Evolutionary conservation across 2,113 vertebrate species (phyloP), one percentile per base, ranked within the genome.

Genomic region (Cepphus grylle): DNA sequence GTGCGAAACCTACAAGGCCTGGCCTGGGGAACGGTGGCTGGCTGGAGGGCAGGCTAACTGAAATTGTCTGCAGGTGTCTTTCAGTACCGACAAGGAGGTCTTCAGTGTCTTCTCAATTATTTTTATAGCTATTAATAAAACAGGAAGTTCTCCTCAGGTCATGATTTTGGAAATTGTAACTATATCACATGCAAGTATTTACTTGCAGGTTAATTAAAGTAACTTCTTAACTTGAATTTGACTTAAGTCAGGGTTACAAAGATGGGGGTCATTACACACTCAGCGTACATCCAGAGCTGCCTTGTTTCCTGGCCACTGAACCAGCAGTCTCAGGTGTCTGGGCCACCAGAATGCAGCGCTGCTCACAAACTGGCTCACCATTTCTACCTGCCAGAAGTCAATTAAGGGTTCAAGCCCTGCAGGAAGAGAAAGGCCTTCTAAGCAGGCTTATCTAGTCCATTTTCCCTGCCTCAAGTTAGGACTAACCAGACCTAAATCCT

Each of bases 1-100:
- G 18, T 4, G 30, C 26, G 52, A 56, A 34, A 74, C 29, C 21
- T 11, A 2, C 49, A 38, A 34, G 55, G 59, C 19, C 34, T 4
- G 61, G 26, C 29, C 1, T 43, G 14, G n/a, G 40, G 50, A 40
- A 15, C 0, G 2, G 47, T 9, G 7, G n/a, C 58, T 77, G 70
- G 22, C 62, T 5, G 2, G 50, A 0, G 3, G 49, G 55, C 47
- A 15, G 67, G 47, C 34, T 34, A 8, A 23, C 16, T 25, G 65
- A 42, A 55, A 43, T 4, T 8, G 43, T 76, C 73, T 26, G 36
- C 20, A 4, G 22, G 17, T 61, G 29, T 40, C 71, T 69, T 80
- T 20, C 45, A 30, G 27, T 7, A 8, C 17, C 0, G 0, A 20
- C n/a, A 19, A 85, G 50, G 32, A 89, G 62, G 52, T 12, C 12